Percentiles rank a stretch among this genome's conserved stretches.
These are phyloP conservation scores for Hephaestus fuliginosus DNA, from an alignment of 2,797 vertebrate genomes.

Conservation along the genomic window DNA sequence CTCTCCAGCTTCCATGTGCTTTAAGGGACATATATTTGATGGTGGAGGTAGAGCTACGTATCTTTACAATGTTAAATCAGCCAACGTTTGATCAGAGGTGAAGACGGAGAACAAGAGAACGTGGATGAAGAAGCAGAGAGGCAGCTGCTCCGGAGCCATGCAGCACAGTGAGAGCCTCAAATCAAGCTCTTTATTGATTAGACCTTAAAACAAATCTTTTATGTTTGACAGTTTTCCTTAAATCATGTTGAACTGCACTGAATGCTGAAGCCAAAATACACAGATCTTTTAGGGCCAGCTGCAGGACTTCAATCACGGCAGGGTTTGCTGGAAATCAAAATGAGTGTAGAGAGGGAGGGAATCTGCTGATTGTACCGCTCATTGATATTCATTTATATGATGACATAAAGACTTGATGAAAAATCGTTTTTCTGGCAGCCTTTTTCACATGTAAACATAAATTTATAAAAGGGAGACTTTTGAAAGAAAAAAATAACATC, in stretches of 20 bases:
- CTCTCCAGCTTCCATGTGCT: slow-evolving; percentile 11
- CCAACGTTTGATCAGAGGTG: background rate
- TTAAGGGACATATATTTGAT: slow-evolving; percentile 5
- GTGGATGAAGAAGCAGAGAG: background rate
- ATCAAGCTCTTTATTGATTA: slow-evolving; percentile 25
- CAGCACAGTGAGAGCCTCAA: slow-evolving; percentile 8
- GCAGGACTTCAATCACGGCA: slow-evolving; percentile 18
- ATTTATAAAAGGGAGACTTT: background rate
- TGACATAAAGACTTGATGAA: slow-evolving; percentile 21
- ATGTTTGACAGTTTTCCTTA: background rate
- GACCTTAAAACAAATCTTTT: slow-evolving; percentile 14
- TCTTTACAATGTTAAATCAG: background rate
- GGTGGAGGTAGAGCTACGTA: background rate
- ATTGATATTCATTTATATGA: slow-evolving; percentile 36
- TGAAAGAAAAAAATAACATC: background rate
- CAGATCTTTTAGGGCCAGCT: background rate
- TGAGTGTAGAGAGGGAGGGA: slow-evolving; percentile 4
- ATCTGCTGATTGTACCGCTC: slow-evolving; percentile 33
- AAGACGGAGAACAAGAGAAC: background rate
- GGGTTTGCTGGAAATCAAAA: slow-evolving; percentile 19
- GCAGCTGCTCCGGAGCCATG: slow-evolving; percentile 4
- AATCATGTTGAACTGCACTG: background rate
- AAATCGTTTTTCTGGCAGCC: background rate
- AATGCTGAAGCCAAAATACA: slow-evolving; percentile 2
- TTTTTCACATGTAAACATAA: slow-evolving; percentile 9